phyloP scores from a whole-genome alignment of 2,113 vertebrate species.

The Guaruba guarouba region DNA sequence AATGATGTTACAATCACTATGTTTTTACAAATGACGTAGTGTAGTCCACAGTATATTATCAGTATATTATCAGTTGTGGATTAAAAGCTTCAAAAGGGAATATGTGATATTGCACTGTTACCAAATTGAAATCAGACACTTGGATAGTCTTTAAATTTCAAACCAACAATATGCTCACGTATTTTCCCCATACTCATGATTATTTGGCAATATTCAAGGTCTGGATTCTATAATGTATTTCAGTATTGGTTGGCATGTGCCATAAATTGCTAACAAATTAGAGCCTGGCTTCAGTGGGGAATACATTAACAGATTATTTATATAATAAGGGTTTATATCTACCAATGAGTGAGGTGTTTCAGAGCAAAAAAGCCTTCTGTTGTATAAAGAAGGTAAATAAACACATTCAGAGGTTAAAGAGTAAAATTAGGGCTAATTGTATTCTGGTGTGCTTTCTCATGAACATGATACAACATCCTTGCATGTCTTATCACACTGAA shows the following conservation, averaged over 20 bases:
- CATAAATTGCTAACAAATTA: not conserved
- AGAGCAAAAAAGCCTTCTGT: not conserved
- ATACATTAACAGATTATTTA: not conserved
- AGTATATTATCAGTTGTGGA: not conserved
- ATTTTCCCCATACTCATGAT: not conserved
- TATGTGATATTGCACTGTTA: not conserved
- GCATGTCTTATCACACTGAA: not conserved
- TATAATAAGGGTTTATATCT: not conserved
- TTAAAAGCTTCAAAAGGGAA: not conserved
- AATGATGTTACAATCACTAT: not conserved
- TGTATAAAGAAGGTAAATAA: not conserved
- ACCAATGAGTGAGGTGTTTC: not conserved
- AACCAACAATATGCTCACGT: not conserved
- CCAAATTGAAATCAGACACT: not conserved
- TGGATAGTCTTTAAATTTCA: not conserved
- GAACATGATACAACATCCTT: not conserved
- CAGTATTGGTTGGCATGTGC: not conserved
- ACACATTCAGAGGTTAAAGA: not conserved
- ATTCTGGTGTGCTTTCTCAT: not conserved
- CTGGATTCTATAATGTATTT: not conserved
- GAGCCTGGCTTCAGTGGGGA: not conserved
- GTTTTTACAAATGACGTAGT: not conserved
- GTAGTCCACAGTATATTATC: not conserved
- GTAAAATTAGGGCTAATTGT: not conserved
- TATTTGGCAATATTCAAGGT: not conserved